Evolutionary conservation across 2,888 invertebrate genomes (phyloP), one percentile per base, ranked within the genome.

Genomic region (Zygogramma bicolorata): DNA sequence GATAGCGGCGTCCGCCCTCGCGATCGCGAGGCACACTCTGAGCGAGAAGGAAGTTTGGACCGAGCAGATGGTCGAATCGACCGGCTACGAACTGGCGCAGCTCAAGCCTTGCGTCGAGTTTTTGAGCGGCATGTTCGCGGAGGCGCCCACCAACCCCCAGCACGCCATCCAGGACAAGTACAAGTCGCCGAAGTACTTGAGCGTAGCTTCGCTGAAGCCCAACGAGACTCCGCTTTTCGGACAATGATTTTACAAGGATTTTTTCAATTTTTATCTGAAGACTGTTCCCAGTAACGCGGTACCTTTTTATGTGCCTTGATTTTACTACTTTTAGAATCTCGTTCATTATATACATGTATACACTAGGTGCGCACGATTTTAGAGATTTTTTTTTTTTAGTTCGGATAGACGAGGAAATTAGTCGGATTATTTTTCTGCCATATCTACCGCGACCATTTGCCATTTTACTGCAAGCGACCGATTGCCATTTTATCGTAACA

Each of bases 121-220:
- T 82, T 89, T 97, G 71, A 91, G 92, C 70, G 89, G 91, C 80
- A 91, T 94, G 13, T 95, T 95, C 85, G 85, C 27, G 0, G 18
- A 42, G 3, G 77, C 77, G 20, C 71, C 73, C 10, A 74, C 71
- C 15, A 66, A 71, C 79, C 90, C 91, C 42, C 96, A 97, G 84
- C 94, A 94, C 85, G 96, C 97, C 60, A 94, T 97, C 77, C 91
- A 92, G 77, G 97, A 97, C 84, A 98, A 97, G 88, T 98, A 96
- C 88, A 95, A 93, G 86, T 89, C 88, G 79, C 91, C 89, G 85
- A 94, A 94, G 91, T 94, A 82, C 74, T 77, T 85, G 70, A 84
- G 85, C 65, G 86, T 87, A 0, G 83, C 86, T 0, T 76, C 78
- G 31, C 62, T 81, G 31, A 53, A 73, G 25, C 80, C 82, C 5